Evolutionary conservation across 2,113 vertebrate species (phyloP), one percentile per base, ranked within the genome.

Genomic region (Delphinus delphis): DNA sequence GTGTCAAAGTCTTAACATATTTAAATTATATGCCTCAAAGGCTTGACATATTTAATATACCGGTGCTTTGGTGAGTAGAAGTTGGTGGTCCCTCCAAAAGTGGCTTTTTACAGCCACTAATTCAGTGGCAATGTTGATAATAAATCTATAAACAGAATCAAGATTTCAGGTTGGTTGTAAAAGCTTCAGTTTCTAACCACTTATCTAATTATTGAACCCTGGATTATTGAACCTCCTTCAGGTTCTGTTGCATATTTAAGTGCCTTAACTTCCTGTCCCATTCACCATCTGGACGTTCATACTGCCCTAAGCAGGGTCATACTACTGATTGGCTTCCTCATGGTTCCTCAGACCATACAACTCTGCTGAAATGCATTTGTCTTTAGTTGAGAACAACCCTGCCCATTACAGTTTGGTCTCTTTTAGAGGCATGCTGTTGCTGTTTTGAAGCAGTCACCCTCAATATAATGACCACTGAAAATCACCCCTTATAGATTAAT

Each of bases 401-500:
- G 26, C 36, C 13, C 55, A 9, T 80, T 82, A 79, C 41, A 68
- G 4, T 81, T 92, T 86, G 60, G 28, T 58, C 17, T 79, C 15
- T 88, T 67, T 86, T 67, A 97, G 73, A 71, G 44, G 74, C 60
- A 65, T 60, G 67, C 25, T 89, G 23, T 93, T 97, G 58, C 80
- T 44, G 36, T 63, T 91, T 95, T 74, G 53, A 95, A 81, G 13
- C 33, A 36, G 68, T 86, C 55, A 65, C 53, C 25, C 26, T 95
- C 86, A 70, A 65, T 87, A 81, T 70, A 95, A 68, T 74, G 44
- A 91, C 38, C 68, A 74, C 73, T 95, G 77, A 87, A 87, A 89
- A 50, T 76, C 17, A 80, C 13, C 63, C 60, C n/a, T 36, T 58
- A 80, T 58, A 58, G 77, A 36, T 80, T 80, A 80, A 79, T 23